Evolutionary conservation across 2,113 vertebrate species (phyloP).

Genomic region (Scomber scombrus): DNA sequence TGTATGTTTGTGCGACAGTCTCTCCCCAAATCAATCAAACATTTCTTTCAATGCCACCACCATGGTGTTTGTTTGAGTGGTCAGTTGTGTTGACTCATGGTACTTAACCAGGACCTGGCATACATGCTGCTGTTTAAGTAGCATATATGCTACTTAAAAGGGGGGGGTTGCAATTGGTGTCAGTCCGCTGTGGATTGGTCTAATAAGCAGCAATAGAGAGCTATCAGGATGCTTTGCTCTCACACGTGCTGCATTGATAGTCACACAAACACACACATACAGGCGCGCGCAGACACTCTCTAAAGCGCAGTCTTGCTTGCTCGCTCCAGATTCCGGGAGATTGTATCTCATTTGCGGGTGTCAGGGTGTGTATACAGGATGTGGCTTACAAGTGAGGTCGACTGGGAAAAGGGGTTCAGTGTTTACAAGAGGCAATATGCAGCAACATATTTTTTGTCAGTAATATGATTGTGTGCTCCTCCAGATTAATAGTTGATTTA

Average conservation of each 20-base stretch:
- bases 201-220: too few species aligned
- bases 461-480: too few species aligned
- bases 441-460: constrained; percentile 2
- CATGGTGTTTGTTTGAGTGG: constrained; percentile 34
- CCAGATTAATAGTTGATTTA: too few species aligned
- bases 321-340: too few species aligned
- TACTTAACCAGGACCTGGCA: constrained; percentile 34
- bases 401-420: constrained; percentile 6
- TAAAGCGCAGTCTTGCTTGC: too few species aligned
- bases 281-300: too few species aligned
- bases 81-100: constrained; percentile 29
- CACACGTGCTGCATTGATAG: too few species aligned
- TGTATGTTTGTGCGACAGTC: constrained; percentile 15
- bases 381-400: background rate
- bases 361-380: background rate
- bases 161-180: too few species aligned
- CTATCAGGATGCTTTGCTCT: too few species aligned
- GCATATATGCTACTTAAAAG: constrained; percentile 14
- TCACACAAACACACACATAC: too few species aligned
- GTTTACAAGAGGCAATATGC: constrained; percentile 3
- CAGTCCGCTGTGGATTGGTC: too few species aligned
- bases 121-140: constrained; percentile 37
- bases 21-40: constrained; percentile 10
- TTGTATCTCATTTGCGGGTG: too few species aligned
- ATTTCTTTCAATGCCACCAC: constrained; percentile 1